Evolutionary conservation across 2,113 vertebrate species (phyloP), one percentile per base, ranked within the genome.

Genomic region (Aviceda subcristata): DNA sequence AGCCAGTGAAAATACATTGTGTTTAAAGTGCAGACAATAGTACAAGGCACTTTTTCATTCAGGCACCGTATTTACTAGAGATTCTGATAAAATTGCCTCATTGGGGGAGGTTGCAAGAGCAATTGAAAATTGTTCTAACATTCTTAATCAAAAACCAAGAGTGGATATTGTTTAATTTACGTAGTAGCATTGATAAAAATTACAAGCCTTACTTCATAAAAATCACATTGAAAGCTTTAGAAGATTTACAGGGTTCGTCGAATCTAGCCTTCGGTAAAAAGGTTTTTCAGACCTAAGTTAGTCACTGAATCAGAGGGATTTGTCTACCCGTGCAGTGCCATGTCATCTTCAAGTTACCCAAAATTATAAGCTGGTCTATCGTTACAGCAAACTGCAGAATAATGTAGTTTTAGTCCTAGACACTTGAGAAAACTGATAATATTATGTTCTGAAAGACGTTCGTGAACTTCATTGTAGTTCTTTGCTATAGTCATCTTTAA

Each of bases 281-380:
- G 6, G 1, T 3, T 87, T 94, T 79, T 80, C 86, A 83, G 75
- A 92, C 56, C 17, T 45, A 24, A 66, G 22, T 38, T 39, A 29
- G 71, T 34, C 12, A 2, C 51, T 75, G 50, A 53, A 23, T 84
- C 50, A 46, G 60, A 67, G 38, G 24, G 22, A 41, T 74, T 84
- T 46, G 5, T 41, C 60, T 72, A 38, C 4, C 21, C 0, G 0
- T 34, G 17, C 53, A 72, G 22, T 0, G n/a, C 20, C 68, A 57
- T 0, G 0, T 30, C 66, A 36, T 29, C 60, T 43, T 56, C 71
- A 32, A 59, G 69, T 11, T 64, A 80, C 38, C n/a, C 76, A 57
- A 34, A 89, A 10, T 46, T 38, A 46, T 15, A 36, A 88, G 19
- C 36, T 38, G 76, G 29, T 15, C 60, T 46, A 2, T 59, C 2